Evolutionary conservation across 2,888 invertebrate species (phyloP).

Genomic region (Balanococcus diminutus): DNA sequence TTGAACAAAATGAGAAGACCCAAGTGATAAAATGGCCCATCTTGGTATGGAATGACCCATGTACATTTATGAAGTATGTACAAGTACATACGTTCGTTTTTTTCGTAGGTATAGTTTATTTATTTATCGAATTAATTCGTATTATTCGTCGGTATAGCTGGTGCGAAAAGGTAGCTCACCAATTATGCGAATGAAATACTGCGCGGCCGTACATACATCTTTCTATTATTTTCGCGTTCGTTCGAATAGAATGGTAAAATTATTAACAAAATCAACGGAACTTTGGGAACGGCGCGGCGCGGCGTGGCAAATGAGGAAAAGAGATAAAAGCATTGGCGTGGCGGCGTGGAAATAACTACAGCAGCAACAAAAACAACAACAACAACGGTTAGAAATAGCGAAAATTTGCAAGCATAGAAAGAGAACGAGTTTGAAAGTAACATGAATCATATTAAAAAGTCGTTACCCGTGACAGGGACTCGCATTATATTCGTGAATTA

Average conservation of each 20-base stretch:
- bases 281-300: neutral
- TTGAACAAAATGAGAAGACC: too few species aligned
- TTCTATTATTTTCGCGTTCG: neutral
- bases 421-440: constrained; percentile 52
- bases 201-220: neutral
- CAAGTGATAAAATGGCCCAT: too few species aligned
- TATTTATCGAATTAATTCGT: neutral
- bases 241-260: constrained; percentile 16
- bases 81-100: too few species aligned
- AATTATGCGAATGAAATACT: neutral
- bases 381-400: constrained; percentile 29
- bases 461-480: constrained; percentile 55
- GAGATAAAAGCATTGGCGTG: neutral
- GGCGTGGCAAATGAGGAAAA: neutral
- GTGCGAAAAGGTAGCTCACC: neutral
- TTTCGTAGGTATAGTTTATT: neutral
- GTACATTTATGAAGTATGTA: too few species aligned
- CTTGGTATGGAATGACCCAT: too few species aligned
- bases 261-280: constrained; percentile 16
- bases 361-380: neutral
- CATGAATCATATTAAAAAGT: constrained; percentile 55
- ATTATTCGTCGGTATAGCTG: neutral
- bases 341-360: neutral
- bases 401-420: constrained; percentile 47
- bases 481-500: constrained; percentile 54